Evolutionary conservation across 2,113 vertebrate species (phyloP).

Genomic region (Alethe castanea): DNA sequence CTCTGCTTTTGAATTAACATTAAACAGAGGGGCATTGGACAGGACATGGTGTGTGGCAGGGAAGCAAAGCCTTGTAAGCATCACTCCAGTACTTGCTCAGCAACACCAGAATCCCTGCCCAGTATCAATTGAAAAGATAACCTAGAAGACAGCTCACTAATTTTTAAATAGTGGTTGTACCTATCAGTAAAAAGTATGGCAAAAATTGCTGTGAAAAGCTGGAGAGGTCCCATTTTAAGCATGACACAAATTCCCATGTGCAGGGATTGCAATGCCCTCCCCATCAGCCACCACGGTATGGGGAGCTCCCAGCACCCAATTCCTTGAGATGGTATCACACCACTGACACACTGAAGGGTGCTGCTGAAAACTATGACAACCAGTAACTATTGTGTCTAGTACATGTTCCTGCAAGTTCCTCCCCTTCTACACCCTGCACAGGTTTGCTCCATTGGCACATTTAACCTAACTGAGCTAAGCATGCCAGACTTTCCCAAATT

Average conservation of each 20-base stretch:
- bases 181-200: neutral
- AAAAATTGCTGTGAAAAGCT: neutral
- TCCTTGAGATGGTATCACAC: neutral
- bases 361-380: neutral
- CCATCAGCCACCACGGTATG: neutral
- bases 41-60: neutral
- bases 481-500: neutral
- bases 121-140: neutral
- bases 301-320: neutral
- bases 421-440: neutral
- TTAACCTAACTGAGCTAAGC: constrained; percentile 1
- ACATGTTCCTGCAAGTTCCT: neutral
- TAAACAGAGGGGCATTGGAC: neutral
- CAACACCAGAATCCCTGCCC: neutral
- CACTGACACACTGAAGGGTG: neutral
- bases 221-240: constrained; percentile 4
- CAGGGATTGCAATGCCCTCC: neutral
- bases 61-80: neutral
- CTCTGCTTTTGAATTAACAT: neutral
- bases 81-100: neutral
- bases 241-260: neutral
- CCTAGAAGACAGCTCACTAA: neutral
- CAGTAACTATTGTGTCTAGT: neutral
- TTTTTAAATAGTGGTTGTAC: neutral
- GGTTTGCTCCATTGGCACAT: neutral